These are phyloP conservation scores for Drosophila fungiperda DNA, from an alignment of 2,888 invertebrate genomes.

Conservation along the genomic window DNA sequence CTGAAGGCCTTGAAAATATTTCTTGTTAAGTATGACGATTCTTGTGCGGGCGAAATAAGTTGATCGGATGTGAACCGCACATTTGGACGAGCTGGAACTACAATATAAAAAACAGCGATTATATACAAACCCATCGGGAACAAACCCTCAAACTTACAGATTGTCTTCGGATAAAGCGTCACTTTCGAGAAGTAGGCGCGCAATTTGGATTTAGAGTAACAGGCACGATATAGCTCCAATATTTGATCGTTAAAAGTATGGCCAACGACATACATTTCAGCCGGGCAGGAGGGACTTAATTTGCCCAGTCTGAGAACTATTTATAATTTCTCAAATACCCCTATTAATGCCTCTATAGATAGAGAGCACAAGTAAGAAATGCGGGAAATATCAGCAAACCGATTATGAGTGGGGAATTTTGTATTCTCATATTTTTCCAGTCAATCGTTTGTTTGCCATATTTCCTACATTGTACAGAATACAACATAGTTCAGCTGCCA, in stretches of 20 bases:
- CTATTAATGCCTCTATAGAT: not conserved
- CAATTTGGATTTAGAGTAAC: too few relatives aligned
- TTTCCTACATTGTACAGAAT: not conserved
- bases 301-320: not conserved
- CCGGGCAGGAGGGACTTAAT: conserved; percentile 20
- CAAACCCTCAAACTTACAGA: conserved; percentile 1
- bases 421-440: not conserved
- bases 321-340: conserved; percentile 2
- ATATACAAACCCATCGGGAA: not conserved
- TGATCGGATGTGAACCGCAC: conserved; percentile 5
- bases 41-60: conserved; percentile 6
- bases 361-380: not conserved
- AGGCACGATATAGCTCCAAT: conserved; percentile 42
- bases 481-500: not conserved
- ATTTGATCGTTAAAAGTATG: conserved; percentile 16
- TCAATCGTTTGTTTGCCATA: not conserved
- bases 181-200: conserved; percentile 6
- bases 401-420: not conserved
- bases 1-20: not conserved
- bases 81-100: conserved; percentile 7
- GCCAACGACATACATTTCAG: conserved; percentile 37
- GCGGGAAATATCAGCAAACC: not conserved
- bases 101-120: not conserved
- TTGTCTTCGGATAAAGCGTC: not conserved
- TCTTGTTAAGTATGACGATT: not conserved